Percentiles rank a stretch among this genome's conserved stretches.
These are phyloP conservation scores for Tortricodes alternella DNA, from an alignment of 2,888 invertebrate species.

Conservation along the genomic window DNA sequence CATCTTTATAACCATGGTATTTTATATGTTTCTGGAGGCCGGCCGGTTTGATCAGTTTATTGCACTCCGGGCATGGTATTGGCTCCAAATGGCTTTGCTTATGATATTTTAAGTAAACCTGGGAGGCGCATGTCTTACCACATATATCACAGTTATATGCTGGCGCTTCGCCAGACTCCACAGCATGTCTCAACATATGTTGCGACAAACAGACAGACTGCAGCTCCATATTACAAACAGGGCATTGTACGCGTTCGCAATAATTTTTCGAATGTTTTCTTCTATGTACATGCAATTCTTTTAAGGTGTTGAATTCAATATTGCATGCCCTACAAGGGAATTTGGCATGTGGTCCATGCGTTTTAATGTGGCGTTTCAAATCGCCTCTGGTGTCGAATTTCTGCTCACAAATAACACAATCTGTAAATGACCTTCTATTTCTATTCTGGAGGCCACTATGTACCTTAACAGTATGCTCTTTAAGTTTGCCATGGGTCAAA, in stretches of 20 bases:
- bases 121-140: slow-evolving; percentile 42
- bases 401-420: slow-evolving; percentile 53
- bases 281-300: slow-evolving; percentile 26
- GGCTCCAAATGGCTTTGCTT: slow-evolving; percentile 41
- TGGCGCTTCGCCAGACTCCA: slow-evolving; percentile 26
- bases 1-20: slow-evolving; percentile 26
- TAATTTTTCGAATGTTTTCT: slow-evolving; percentile 35
- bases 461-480: slow-evolving; percentile 51
- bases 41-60: slow-evolving; percentile 40
- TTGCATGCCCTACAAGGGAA: slow-evolving; percentile 54
- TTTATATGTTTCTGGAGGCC: slow-evolving; percentile 44
- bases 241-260: slow-evolving; percentile 47
- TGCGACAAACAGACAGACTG: slow-evolving; percentile 46
- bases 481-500: slow-evolving; percentile 40
- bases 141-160: slow-evolving; percentile 49
- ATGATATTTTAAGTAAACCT: slow-evolving; percentile 43
- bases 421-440: slow-evolving; percentile 50
- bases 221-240: slow-evolving; percentile 46
- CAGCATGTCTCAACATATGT: slow-evolving; percentile 43
- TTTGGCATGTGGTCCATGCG: slow-evolving; percentile 41
- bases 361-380: slow-evolving; percentile 47
- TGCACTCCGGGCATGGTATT: slow-evolving; percentile 44
- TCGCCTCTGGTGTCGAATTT: slow-evolving; percentile 49
- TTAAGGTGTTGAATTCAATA: slow-evolving; percentile 41
- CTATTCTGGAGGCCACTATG: slow-evolving; percentile 55